Base-by-base conservation (phyloP, 2,113 vertebrate genomes). In the Elephantulus edwardii region DNA sequence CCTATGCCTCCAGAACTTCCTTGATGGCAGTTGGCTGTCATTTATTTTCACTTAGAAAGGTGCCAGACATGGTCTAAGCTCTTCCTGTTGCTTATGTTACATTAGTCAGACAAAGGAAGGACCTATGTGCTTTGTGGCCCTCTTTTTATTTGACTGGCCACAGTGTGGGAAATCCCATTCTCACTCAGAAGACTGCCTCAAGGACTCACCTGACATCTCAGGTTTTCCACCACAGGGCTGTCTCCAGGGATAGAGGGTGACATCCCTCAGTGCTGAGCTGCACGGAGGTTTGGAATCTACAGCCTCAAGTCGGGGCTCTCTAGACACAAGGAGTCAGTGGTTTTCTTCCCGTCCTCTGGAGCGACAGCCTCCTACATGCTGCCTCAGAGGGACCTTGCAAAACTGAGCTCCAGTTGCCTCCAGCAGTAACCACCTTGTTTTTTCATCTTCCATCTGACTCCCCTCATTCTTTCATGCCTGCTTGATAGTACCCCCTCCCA, bases 91-190 rank as follows among this genome's bases (percentile, higher is more conserved):
- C 40, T 11, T 4, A 8, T n/a, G 62, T 24, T 44, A 33, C 6
- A 33, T n/a, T 22, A 35, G 10, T 12, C 4, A 24, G 1, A 12
- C 3, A 8, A 62, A 33, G 38, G 0, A 64, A 52, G 4, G 0
- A 3, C 8, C 0, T 52, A 30, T 16, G 44, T 6, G 28, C 1
- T 42, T 9, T 38, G 0, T 0, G 6, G 0, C 30, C 54, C 11
- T 22, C 2, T 11, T 33, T 17, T 4, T 68, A 11, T 12, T 2
- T 58, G 42, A 33, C 30, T 7, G 19, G 20, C 2, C 16, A 2
- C n/a, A 30, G 42, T 26, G 42, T 9, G 1, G 38, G 4, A 2
- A 14, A 50, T 22, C 46, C 26, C 77, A 8, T 9, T 3, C 4
- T 8, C 4, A n/a, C 14, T n/a, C 70, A 70, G 30, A 68, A 62